Evolutionary conservation across 2,888 invertebrate species (phyloP).

Genomic region (Malacosoma neustria): DNA sequence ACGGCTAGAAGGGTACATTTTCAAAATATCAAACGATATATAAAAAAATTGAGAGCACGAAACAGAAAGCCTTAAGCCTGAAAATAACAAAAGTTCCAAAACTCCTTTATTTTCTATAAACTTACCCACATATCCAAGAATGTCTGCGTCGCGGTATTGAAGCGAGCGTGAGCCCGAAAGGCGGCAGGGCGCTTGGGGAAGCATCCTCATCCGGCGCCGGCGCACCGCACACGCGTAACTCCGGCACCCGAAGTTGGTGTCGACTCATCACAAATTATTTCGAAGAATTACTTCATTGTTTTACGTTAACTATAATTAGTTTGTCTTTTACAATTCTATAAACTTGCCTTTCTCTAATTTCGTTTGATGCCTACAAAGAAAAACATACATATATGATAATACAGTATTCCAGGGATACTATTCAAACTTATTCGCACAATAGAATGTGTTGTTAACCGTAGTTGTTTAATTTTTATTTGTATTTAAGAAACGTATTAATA

Average conservation of each 20-base stretch:
- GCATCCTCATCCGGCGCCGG: slow-evolving; percentile 62
- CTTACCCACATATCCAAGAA: slow-evolving; percentile 87
- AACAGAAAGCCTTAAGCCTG: no score
- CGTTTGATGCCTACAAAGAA: background rate
- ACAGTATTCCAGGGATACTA: no score
- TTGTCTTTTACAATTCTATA: no score
- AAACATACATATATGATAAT: background rate
- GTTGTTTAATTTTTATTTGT: no score
- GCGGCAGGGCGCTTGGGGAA: slow-evolving; percentile 53
- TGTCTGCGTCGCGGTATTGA: slow-evolving; percentile 78
- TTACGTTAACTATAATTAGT: no score
- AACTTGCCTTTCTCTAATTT: no score
- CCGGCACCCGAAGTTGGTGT: slow-evolving; percentile 78
- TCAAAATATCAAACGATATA: no score
- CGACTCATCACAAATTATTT: slow-evolving; percentile 55
- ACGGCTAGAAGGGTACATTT: no score
- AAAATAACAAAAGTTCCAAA: no score
- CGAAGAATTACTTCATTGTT: background rate
- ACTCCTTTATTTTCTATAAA: no score
- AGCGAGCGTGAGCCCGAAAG: slow-evolving; percentile 65
- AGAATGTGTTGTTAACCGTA: slow-evolving; percentile 31
- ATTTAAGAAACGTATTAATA: no score
- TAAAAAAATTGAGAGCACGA: no score
- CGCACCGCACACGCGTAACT: slow-evolving; percentile 78
- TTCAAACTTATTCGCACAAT: slow-evolving; percentile 7